Conservation (phyloP, 2,888 invertebrate species). For the Trissolcus japonicus region DNA sequence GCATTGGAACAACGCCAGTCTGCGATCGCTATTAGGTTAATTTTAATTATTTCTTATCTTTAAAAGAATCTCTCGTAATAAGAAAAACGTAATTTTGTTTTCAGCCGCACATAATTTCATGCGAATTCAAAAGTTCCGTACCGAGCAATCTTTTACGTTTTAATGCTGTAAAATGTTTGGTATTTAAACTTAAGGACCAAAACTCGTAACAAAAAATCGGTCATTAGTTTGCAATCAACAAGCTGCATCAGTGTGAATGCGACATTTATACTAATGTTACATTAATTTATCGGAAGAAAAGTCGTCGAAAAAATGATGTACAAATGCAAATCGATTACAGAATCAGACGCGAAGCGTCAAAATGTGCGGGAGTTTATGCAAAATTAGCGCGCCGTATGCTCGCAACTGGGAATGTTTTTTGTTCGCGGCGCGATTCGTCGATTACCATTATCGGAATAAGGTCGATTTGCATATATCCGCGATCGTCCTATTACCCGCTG, state of each 20-base stretch:
- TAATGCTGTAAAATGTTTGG: too few relatives aligned
- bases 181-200: not conserved
- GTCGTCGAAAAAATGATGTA: slow-evolving; percentile 22
- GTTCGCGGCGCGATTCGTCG: slow-evolving; percentile 28
- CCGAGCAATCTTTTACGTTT: too few relatives aligned
- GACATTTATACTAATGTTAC: slow-evolving; percentile 36
- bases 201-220: not conserved
- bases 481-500: slow-evolving; percentile 23
- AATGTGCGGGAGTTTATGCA: slow-evolving; percentile 48
- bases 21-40: slow-evolving; percentile 32
- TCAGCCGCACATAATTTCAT: too few relatives aligned
- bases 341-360: slow-evolving; percentile 27
- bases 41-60: slow-evolving; percentile 30
- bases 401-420: slow-evolving; percentile 33
- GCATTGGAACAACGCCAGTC: slow-evolving; percentile 35
- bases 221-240: slow-evolving; percentile 23
- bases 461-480: slow-evolving; percentile 52
- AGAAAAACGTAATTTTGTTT: not conserved
- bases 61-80: slow-evolving; percentile 4
- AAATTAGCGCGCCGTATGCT: slow-evolving; percentile 52
- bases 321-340: slow-evolving; percentile 46
- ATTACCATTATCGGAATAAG: slow-evolving; percentile 50
- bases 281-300: slow-evolving; percentile 21
- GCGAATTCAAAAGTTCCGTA: too few relatives aligned
- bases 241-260: slow-evolving; percentile 1